These are phyloP conservation scores for Campylomormyrus tamandua DNA, from an alignment of 2,113 vertebrate genomes.

Conservation along the genomic window DNA sequence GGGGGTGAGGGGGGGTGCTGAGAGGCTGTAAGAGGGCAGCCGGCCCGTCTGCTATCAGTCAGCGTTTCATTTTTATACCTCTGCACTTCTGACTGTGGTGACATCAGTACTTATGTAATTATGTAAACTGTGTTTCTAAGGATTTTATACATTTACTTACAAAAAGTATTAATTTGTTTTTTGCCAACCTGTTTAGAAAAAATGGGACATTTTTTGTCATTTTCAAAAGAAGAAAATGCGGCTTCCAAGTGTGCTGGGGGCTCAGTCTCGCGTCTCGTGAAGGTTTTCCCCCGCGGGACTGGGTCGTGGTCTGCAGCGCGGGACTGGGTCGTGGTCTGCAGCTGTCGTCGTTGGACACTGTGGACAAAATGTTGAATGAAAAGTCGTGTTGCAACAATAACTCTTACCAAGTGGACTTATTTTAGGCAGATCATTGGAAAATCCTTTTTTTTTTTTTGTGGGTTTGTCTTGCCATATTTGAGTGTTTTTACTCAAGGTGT, in stretches of 20 bases:
- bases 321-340: neutral
- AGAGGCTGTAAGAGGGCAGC: slow-evolving; percentile 33
- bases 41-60: slow-evolving; percentile 47
- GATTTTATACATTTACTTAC: slow-evolving; percentile 76
- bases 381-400: slow-evolving; percentile 22
- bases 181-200: slow-evolving; percentile 41
- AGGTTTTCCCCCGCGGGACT: slow-evolving; percentile 25
- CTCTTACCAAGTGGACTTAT: neutral
- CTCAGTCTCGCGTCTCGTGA: slow-evolving; percentile 28
- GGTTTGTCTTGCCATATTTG: slow-evolving; percentile 34
- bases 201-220: slow-evolving; percentile 50
- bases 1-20: slow-evolving; percentile 16
- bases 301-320: neutral
- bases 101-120: slow-evolving; percentile 72
- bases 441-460: slow-evolving; percentile 14
- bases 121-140: slow-evolving; percentile 73
- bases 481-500: slow-evolving; percentile 32
- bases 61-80: slow-evolving; percentile 69
- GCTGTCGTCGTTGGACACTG: slow-evolving; percentile 10
- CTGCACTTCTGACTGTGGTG: slow-evolving; percentile 76
- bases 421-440: slow-evolving; percentile 28
- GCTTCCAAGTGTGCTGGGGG: slow-evolving; percentile 43
- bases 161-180: slow-evolving; percentile 58
- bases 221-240: slow-evolving; percentile 46
- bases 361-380: slow-evolving; percentile 37